Percentiles rank a stretch among this genome's conserved stretches.
phyloP scores from a whole-genome alignment of 2,797 vertebrate species.

The Malacoraja senta region DNA sequence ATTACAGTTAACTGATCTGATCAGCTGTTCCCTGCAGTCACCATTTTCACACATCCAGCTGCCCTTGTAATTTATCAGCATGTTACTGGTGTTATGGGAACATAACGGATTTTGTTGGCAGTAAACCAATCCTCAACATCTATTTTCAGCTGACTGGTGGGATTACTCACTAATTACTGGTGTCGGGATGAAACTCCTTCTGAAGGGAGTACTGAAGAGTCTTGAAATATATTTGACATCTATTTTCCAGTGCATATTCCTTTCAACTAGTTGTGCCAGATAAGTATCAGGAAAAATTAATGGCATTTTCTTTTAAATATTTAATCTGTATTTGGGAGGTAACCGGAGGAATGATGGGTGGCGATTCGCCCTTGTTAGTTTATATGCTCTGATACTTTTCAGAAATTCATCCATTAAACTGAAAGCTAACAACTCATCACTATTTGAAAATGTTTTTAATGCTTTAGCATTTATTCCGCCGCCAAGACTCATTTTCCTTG shows the following conservation, averaged over 20 bases:
- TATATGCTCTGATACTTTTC: background rate
- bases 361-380: background rate
- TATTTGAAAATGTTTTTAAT: background rate
- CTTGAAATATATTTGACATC: background rate
- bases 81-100: background rate
- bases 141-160: background rate
- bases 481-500: no score
- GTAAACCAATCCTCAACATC: background rate
- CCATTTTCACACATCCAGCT: background rate
- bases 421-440: background rate
- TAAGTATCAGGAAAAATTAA: background rate
- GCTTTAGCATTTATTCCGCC: background rate
- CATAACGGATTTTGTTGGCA: background rate
- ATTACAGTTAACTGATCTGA: background rate
- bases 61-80: background rate
- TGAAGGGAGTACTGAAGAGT: background rate
- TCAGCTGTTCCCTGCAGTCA: background rate
- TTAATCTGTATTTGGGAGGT: background rate
- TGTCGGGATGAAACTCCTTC: background rate
- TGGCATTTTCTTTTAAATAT: background rate
- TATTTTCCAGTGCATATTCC: background rate
- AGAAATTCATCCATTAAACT: background rate
- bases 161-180: background rate
- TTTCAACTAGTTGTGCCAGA: background rate
- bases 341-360: background rate